Evolutionary conservation across 2,113 vertebrate species (phyloP), one percentile per base, ranked within the genome.

Genomic region (Eurystomus gularis): DNA sequence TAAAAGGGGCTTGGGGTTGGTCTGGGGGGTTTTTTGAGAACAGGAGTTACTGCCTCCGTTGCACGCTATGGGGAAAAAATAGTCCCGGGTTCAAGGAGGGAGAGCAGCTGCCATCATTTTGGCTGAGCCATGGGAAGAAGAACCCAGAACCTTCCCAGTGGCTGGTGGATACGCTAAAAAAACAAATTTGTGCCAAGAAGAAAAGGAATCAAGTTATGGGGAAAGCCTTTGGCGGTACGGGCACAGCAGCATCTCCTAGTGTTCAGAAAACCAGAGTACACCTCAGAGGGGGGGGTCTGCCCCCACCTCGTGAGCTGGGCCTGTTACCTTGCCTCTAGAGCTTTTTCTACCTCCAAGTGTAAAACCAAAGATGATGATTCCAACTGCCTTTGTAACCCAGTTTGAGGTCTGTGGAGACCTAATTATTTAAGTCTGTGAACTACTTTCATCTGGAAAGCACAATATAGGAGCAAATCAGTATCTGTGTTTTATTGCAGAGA

Each of bases 391-490:
- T 72, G 44, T 28, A 82, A 90, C 76, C 60, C 77, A 52, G 16
- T 18, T 52, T 60, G 84, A 85, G 62, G 44, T 52, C 78, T 85
- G 35, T 9, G 26, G 85, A 86, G 51, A 54, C 37, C 44, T 83
- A 65, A 86, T 69, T 77, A 83, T 52, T 91, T 77, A 88, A 73
- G 46, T n/a, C 77, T 97, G 77, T 82, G 71, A 94, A 65, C 71
- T 58, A 71, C 90, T 92, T 94, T 84, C 78, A 89, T 82, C 87
- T 94, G 94, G 65, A 92, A 94, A 73, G 55, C 78, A 73, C 82
- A 61, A 57, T 11, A 42, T 23, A 75, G 9, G 60, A 94, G 57
- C 52, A 76, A 79, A 90, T 52, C 54, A 13, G 26, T 54, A 55
- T 75, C 83, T 60, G n/a, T 73, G 35, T 49, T 84, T 89, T 57